These are phyloP conservation scores for Orthonychiurus folsomi DNA, from an alignment of 2,888 invertebrate genomes.

Conservation along the genomic window DNA sequence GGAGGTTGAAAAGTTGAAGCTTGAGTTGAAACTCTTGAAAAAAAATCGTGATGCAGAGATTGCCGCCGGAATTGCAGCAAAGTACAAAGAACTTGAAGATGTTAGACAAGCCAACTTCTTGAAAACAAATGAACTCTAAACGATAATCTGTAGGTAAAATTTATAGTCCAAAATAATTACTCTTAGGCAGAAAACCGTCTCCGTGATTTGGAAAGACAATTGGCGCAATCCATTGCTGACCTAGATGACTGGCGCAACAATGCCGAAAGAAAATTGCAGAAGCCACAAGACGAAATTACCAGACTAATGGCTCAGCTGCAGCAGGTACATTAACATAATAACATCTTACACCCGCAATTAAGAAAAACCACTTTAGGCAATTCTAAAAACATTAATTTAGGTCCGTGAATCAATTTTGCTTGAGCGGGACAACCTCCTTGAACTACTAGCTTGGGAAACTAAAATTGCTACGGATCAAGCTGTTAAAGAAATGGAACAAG, in stretches of 20 bases:
- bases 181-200: slow-evolving; percentile 18
- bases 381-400: slow-evolving; percentile 16
- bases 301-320: slow-evolving; percentile 21
- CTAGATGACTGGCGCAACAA: slow-evolving; percentile 32
- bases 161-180: no score
- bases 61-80: slow-evolving; percentile 26
- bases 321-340: slow-evolving; percentile 19
- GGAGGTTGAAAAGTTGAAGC: slow-evolving; percentile 23
- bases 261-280: slow-evolving; percentile 25
- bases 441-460: slow-evolving; percentile 34
- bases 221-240: slow-evolving; percentile 24
- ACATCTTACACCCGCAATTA: not conserved
- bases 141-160: not conserved
- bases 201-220: slow-evolving; percentile 22
- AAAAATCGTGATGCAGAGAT: slow-evolving; percentile 34
- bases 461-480: slow-evolving; percentile 32
- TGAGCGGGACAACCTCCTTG: slow-evolving; percentile 33
- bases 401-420: slow-evolving; percentile 27
- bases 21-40: slow-evolving; percentile 28
- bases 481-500: slow-evolving; percentile 31
- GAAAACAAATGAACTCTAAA: not conserved
- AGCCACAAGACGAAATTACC: slow-evolving; percentile 29
- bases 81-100: slow-evolving; percentile 31
- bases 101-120: slow-evolving; percentile 14
- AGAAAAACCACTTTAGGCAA: not conserved